Conservation (phyloP, 2,888 invertebrate genomes). For the Sicus ferrugineus region DNA sequence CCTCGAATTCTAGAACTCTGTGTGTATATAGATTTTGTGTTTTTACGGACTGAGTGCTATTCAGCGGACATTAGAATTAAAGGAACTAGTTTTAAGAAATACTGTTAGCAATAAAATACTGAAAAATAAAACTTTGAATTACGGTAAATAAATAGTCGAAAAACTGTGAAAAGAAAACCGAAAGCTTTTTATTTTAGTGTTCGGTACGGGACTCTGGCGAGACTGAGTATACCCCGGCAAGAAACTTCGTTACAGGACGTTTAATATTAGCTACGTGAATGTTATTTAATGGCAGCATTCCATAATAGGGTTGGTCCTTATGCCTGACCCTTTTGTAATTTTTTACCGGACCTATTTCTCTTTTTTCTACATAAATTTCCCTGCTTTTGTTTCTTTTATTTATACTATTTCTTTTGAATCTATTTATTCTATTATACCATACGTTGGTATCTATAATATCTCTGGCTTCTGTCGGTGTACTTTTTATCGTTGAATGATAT, state of each 20-base stretch:
- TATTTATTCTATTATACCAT: conserved; percentile 13
- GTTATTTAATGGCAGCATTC: background rate
- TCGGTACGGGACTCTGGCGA: too few species aligned
- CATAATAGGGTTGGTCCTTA: conserved; percentile 15
- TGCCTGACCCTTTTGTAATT: conserved; percentile 10
- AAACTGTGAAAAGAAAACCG: too few species aligned
- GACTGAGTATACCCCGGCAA: too few species aligned
- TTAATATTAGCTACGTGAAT: conserved; percentile 2
- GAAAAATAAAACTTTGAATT: too few species aligned
- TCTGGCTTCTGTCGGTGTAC: conserved; percentile 31
- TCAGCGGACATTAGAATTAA: too few species aligned
- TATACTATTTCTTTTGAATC: conserved; percentile 10
- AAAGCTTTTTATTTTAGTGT: too few species aligned
- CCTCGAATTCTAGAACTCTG: too few species aligned
- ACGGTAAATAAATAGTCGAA: too few species aligned
- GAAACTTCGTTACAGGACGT: background rate
- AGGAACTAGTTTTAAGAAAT: too few species aligned
- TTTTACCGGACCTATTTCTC: conserved; percentile 5
- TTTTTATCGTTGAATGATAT: conserved; percentile 36
- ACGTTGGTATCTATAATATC: background rate
- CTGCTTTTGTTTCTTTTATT: conserved; percentile 6
- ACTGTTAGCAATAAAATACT: too few species aligned
- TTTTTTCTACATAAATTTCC: conserved; percentile 25
- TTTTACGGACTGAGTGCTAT: too few species aligned
- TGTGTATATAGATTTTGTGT: too few species aligned